These are phyloP conservation scores for Columba janthina DNA, from an alignment of 2,113 vertebrate genomes.

Conservation along the genomic window DNA sequence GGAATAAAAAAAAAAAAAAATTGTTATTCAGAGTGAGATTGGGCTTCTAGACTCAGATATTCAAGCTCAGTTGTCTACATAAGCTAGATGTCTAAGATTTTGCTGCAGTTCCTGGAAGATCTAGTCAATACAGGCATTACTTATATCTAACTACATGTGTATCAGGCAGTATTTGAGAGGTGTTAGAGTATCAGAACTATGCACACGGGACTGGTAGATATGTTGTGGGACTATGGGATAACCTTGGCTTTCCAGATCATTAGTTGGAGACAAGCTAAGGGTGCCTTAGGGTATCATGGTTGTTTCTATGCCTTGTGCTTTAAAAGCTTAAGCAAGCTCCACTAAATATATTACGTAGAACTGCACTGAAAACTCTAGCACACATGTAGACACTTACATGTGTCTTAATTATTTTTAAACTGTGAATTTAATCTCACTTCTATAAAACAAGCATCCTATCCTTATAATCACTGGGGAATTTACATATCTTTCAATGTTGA, in stretches of 20 bases:
- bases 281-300: neutral
- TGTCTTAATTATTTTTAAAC: neutral
- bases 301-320: neutral
- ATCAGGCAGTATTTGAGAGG: neutral
- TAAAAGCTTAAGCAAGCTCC: neutral
- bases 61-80: neutral
- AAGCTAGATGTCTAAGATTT: neutral
- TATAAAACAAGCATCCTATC: neutral
- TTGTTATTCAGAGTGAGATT: neutral
- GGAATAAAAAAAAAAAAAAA: neutral
- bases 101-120: neutral
- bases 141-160: fast-evolving
- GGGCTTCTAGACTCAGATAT: neutral
- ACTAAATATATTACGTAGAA: neutral
- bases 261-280: neutral
- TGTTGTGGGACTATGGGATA: neutral
- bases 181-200: neutral
- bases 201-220: neutral
- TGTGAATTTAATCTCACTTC: neutral
- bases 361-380: neutral
- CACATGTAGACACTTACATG: fast-evolving
- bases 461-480: neutral
- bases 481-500: neutral
- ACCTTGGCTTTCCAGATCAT: neutral
- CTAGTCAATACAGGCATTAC: neutral